Evolutionary conservation across 2,113 vertebrate species (phyloP), one percentile per base, ranked within the genome.

Genomic region (Tetraodon nigroviridis): DNA sequence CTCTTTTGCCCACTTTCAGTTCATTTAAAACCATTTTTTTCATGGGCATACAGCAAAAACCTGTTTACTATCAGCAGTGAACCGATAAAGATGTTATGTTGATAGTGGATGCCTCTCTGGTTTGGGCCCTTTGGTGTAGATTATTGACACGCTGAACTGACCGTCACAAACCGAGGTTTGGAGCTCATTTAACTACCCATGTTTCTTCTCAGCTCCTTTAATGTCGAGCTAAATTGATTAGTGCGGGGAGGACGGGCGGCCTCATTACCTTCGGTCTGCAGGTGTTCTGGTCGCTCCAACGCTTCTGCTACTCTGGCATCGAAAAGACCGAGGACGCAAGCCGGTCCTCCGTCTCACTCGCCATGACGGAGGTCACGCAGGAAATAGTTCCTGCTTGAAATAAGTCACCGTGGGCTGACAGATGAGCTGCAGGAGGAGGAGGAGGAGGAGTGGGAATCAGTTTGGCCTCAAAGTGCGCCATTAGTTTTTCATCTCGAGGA

Each of bases 261-360:
- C 86, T 90, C 87, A 87, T 91, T 88, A 90, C 80, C 88, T 78
- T 86, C 63, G 65, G 67, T 83, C 72, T 79, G 82, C 88, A 88
- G 86, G 87, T 90, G 86, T 86, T 87, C 80, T 85, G 61, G 78
- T 78, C 76, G 81, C 62, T 75, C 60, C 58, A 41, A 69, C 71
- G 79, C 80, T 60, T 61, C 72, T 22, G 73, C 76, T 70, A 75
- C 79, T 62, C 76, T 82, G 77, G 85, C 82, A 67, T 60, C 45
- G 58, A 62, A 74, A 87, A 82, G 86, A 86, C 80, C 71, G 71
- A 84, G 80, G 81, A 83, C 79, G 82, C 76, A 80, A 73, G 81
- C 71, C 70, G 66, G 72, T 71, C 55, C 80, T 89, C 81, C 79
- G 79, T 90, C 87, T 87, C 84, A 57, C 51, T 53, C 46, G 62